A percentile compares a stretch with the other conserved stretches of the same genome.
Conservation (phyloP, 1,140 invertebrate species). For the Solenopsis invicta region DNA sequence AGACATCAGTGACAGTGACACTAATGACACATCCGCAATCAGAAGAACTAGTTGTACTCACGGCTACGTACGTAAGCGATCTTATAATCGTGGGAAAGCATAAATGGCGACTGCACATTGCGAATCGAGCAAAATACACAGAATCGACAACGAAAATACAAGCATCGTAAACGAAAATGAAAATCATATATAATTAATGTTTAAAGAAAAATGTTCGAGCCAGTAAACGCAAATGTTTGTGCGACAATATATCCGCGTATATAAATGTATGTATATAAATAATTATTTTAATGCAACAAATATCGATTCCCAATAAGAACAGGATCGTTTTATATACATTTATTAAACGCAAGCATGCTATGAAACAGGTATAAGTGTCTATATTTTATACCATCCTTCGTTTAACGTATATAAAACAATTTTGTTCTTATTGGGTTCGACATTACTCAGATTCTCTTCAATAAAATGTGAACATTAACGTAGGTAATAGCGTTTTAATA, state of each 20-base stretch:
- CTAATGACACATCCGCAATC: conserved; percentile 62
- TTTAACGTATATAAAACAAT: no score
- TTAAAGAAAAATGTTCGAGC: background rate
- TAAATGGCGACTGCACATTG: background rate
- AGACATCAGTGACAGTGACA: conserved; percentile 56
- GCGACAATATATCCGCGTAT: background rate
- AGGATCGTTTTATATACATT: no score
- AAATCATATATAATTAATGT: background rate
- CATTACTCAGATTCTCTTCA: background rate
- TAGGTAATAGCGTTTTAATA: no score
- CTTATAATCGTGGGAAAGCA: conserved; percentile 34
- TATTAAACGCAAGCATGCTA: no score
- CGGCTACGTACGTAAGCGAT: conserved; percentile 28
- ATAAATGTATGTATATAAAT: no score
- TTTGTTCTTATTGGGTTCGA: background rate
- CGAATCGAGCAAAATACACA: background rate
- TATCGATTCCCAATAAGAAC: background rate
- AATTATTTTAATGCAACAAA: background rate
- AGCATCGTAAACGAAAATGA: background rate
- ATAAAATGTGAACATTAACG: background rate
- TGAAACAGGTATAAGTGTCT: no score
- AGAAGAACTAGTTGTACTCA: background rate
- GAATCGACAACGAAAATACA: background rate
- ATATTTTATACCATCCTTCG: no score
- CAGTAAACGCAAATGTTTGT: background rate